Percentiles rank a stretch among this genome's conserved stretches.
Evolutionary conservation across 2,888 invertebrate species (phyloP).

Genomic region (Ametastegia equiseti): DNA sequence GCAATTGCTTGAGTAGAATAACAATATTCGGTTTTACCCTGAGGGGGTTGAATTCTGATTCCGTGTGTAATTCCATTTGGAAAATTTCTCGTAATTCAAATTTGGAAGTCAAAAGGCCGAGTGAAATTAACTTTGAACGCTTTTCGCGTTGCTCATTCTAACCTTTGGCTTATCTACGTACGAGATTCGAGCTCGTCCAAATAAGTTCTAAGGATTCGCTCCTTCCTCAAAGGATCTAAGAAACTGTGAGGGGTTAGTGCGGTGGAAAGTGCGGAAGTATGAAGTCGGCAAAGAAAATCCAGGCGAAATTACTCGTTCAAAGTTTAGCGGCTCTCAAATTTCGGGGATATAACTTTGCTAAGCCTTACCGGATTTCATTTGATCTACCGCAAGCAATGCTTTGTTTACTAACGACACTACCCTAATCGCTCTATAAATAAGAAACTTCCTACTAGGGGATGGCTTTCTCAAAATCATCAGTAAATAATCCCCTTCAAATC

Average conservation of each 20-base stretch:
- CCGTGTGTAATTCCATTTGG: neutral
- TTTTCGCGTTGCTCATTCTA: neutral
- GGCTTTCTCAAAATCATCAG: too few relatives aligned
- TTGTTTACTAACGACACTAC: neutral
- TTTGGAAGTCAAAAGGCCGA: neutral
- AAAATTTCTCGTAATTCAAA: slow-evolving; percentile 4
- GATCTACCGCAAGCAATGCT: neutral
- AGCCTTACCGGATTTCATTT: neutral
- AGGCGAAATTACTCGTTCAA: slow-evolving; percentile 13
- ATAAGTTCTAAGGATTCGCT: too few relatives aligned
- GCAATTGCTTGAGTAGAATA: neutral
- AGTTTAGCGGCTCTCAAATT: slow-evolving; percentile 7
- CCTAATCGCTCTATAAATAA: neutral
- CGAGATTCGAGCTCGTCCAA: too few relatives aligned
- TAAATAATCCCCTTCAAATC: neutral
- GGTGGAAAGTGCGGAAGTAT: neutral
- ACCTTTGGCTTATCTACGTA: neutral
- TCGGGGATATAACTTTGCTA: neutral
- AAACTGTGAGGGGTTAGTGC: neutral
- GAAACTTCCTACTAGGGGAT: neutral
- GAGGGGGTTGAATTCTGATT: slow-evolving; percentile 6
- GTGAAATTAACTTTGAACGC: neutral
- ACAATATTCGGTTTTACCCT: neutral
- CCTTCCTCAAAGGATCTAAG: slow-evolving; percentile 18
- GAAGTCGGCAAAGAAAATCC: slow-evolving; percentile 19